Percentiles rank a stretch among this genome's conserved stretches.
Evolutionary conservation across 2,797 vertebrate genomes (phyloP).

Genomic region (Antrozous pallidus): DNA sequence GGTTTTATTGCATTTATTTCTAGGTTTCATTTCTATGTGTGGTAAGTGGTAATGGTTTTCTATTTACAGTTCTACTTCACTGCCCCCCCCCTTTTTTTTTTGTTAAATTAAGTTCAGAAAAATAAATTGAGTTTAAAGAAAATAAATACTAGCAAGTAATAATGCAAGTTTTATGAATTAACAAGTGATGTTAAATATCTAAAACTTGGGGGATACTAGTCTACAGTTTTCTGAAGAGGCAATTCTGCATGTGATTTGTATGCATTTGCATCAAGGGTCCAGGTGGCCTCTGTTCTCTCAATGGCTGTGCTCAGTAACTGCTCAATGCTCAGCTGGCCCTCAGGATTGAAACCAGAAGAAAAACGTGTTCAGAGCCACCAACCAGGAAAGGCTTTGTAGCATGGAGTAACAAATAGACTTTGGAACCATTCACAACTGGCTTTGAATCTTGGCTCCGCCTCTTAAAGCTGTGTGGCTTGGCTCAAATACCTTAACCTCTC

Average conservation of each 20-base stretch:
- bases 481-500: not conserved
- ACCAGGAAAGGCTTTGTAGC: not conserved
- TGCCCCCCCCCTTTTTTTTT: not conserved
- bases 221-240: not conserved
- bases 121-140: not conserved
- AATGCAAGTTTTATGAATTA: not conserved
- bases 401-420: not conserved
- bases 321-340: not conserved
- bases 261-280: not conserved
- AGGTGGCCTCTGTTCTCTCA: not conserved
- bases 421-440: not conserved
- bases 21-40: not conserved
- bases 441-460: not conserved
- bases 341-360: not conserved
- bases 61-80: not conserved
- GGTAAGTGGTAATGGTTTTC: not conserved
- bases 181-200: not conserved
- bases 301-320: not conserved
- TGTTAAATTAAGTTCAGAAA: not conserved
- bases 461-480: not conserved
- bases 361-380: not conserved
- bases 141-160: not conserved
- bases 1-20: not conserved
- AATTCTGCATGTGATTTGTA: not conserved
- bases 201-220: not conserved